phyloP scores from a whole-genome alignment of 2,888 invertebrate species.

The Proisotoma minuta region DNA sequence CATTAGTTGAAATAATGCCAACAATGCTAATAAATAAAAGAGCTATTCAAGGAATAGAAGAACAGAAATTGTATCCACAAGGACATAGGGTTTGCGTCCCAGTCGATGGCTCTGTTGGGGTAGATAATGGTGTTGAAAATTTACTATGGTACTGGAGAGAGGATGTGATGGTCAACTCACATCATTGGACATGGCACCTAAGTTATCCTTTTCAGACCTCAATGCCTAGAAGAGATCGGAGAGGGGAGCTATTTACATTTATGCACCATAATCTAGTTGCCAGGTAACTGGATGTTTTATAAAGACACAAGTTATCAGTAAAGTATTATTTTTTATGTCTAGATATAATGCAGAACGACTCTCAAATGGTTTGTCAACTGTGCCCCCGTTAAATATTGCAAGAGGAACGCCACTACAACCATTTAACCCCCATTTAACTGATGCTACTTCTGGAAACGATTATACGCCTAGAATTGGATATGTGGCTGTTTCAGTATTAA shows the following conservation, averaged over 20 bases:
- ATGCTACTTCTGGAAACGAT: conserved; percentile 27
- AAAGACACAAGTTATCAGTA: background rate
- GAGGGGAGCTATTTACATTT: conserved; percentile 71
- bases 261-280: conserved; percentile 70
- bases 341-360: conserved; percentile 30
- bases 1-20: conserved; percentile 32
- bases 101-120: conserved; percentile 25
- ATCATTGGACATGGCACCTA: conserved; percentile 32
- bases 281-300: no score
- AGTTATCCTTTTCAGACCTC: conserved; percentile 21
- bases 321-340: background rate
- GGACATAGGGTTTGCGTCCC: conserved; percentile 14
- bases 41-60: background rate
- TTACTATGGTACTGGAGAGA: conserved; percentile 33
- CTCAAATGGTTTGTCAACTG: conserved; percentile 21
- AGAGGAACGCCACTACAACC: conserved; percentile 25
- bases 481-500: conserved; percentile 20
- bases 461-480: conserved; percentile 21
- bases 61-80: background rate
- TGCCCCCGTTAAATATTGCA: conserved; percentile 19
- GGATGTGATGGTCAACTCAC: conserved; percentile 27
- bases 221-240: conserved; percentile 20
- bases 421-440: conserved; percentile 30
- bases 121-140: conserved; percentile 28
- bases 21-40: background rate